Base-by-base conservation (phyloP, 2,888 invertebrate genomes). In the Pristionchus mayeri region DNA sequence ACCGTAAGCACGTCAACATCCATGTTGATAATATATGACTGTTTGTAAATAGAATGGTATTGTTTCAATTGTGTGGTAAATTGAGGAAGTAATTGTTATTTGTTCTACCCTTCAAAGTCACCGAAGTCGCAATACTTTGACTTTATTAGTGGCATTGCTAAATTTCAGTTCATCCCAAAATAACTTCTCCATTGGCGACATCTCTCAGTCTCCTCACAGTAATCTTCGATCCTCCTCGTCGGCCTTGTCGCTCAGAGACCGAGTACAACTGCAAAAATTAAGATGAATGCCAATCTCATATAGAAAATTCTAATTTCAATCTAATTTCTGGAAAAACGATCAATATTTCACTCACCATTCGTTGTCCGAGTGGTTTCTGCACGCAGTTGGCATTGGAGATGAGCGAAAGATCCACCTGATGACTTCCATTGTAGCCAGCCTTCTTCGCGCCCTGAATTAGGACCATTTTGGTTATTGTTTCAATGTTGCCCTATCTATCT, bases 361-460 rank as follows among this genome's bases (percentile, higher is more conserved):
- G 40, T 3, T 40, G 71, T 71, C 71, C 71, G 24, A 71, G 40
- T 71, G 71, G 71, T 44, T 71, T 71, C 71, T 71, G 71, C n/a
- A 71, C 71, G n/a, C 71, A 71, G 11, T 71, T 71, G 40, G 71
- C 40, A 0, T 24, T 21, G 0, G 71, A 71, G 24, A 71, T 71
- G n/a, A 71, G 40, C 0, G 71, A 40, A n/a, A 71, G 7, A 21
- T 71, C 71, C 11, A 71, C 30, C 63, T 34, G 63, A 11, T 60
- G 57, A 27, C 11, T 13, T 34, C 71, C 71, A 18, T 54, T 54
- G 54, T 3, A n/a, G 34, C 3, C 18, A 21, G 63, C 16, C 34
- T 60, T 6, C 16, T 9, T 24, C 30, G 57, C 9, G 16, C 63
- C 63, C 63, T 63, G 63, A 34, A 37, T 4, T 44, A 3, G 3